Conservation (phyloP, 2,797 vertebrate species). For the Semotilus atromaculatus region DNA sequence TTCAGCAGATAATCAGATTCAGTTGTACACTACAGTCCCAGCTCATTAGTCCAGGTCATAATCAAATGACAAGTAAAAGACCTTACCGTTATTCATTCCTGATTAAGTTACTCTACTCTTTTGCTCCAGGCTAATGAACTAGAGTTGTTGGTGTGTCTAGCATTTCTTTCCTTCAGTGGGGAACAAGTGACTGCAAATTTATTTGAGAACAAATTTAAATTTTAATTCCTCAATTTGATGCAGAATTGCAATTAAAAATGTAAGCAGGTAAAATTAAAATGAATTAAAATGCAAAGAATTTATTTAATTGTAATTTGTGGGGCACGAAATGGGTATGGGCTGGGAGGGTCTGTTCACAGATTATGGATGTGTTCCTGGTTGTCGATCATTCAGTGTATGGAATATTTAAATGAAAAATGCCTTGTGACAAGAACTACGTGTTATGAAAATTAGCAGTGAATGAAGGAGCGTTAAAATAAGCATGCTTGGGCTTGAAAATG, state of each 20-base stretch:
- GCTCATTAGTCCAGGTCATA: neutral
- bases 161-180: neutral
- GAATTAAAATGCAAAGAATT: neutral
- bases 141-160: neutral
- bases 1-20: conserved; percentile 54
- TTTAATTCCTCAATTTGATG: neutral
- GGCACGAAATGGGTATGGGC: neutral
- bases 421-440: neutral
- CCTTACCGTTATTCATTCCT: neutral
- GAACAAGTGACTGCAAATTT: neutral
- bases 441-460: neutral
- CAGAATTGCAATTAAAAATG: neutral
- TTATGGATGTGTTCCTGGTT: neutral
- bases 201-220: neutral
- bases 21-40: neutral
- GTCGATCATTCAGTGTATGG: neutral
- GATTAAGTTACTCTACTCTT: conserved; percentile 1
- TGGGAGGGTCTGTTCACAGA: neutral
- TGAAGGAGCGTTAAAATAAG: neutral
- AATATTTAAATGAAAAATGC: neutral
- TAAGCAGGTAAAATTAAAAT: neutral
- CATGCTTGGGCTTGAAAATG: neutral
- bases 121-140: neutral
- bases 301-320: neutral
- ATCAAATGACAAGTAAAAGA: neutral